phyloP scores from a whole-genome alignment of 2,113 vertebrate species.

The Chiloscyllium plagiosum region DNA sequence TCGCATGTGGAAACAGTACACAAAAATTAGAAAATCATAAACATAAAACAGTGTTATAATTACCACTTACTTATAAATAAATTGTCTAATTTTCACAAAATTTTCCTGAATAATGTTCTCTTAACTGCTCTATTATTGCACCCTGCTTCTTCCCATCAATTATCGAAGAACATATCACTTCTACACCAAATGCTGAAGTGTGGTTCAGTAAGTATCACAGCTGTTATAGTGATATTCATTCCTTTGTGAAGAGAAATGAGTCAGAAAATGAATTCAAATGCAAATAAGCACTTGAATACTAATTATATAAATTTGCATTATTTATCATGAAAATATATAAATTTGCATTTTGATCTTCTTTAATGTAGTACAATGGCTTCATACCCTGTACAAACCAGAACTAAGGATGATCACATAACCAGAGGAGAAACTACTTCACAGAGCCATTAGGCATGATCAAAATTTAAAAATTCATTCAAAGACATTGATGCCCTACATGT shows the following conservation, averaged over 20 bases:
- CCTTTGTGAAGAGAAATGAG: constrained; percentile 17
- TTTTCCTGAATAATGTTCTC: not conserved
- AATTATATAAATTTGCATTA: constrained; percentile 30
- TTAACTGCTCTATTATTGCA: not conserved
- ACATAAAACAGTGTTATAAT: not conserved
- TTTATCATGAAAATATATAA: constrained; percentile 3
- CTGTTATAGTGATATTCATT: constrained; percentile 9
- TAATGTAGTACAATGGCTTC: not conserved
- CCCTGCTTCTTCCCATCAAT: not conserved
- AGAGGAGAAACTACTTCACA: not conserved
- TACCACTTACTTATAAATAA: not conserved
- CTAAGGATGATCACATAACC: not conserved
- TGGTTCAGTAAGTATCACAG: constrained; percentile 13
- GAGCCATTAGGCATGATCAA: not conserved
- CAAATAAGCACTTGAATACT: constrained; percentile 34
- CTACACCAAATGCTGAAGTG: not conserved
- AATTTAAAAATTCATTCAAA: not conserved
- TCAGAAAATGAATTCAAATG: constrained; percentile 26
- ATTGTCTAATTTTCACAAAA: constrained; percentile 3
- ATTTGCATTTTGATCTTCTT: not conserved
- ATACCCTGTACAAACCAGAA: not conserved
- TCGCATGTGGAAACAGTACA: not conserved
- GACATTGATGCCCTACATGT: not conserved
- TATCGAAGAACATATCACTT: not conserved
- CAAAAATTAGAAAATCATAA: not conserved